These are phyloP conservation scores for Drosophila neoperkinsi DNA, from an alignment of 2,888 invertebrate species.

Conservation along the genomic window DNA sequence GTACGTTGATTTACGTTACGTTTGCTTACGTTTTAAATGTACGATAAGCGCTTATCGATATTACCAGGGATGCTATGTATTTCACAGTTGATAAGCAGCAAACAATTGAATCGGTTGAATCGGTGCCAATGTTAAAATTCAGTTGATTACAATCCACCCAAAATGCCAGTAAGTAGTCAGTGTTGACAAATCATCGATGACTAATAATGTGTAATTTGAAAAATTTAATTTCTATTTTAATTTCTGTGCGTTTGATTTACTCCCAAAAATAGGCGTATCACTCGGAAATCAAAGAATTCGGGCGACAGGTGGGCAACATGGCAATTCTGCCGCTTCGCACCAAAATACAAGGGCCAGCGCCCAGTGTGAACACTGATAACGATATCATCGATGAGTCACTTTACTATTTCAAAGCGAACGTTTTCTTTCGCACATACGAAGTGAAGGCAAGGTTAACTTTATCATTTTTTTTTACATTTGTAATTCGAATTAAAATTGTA, in stretches of 20 bases:
- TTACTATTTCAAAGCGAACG: slow-evolving; percentile 99
- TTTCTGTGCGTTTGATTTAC: slow-evolving; percentile 97
- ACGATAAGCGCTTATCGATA: slow-evolving; percentile 23
- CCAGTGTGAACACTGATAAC: slow-evolving; percentile 88
- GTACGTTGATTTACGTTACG: not conserved
- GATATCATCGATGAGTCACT: slow-evolving; percentile 99
- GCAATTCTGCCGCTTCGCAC: slow-evolving; percentile 96
- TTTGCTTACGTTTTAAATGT: not conserved
- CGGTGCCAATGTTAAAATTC: slow-evolving; percentile 30
- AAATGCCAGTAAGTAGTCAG: slow-evolving; percentile 53
- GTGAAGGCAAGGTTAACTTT: slow-evolving; percentile 91
- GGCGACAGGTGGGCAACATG: slow-evolving; percentile 94
- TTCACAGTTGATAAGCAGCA: slow-evolving; percentile 31
- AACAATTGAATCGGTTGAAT: slow-evolving; percentile 27
- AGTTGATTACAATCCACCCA: slow-evolving; percentile 31
- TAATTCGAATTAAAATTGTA: slow-evolving; percentile 86
- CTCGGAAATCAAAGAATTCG: slow-evolving; percentile 92
- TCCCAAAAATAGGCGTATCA: slow-evolving; percentile 99
- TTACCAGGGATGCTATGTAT: slow-evolving; percentile 23
- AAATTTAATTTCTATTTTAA: slow-evolving; percentile 1
- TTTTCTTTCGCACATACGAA: slow-evolving; percentile 99
- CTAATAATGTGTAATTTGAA: not conserved
- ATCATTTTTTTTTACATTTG: not conserved
- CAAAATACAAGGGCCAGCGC: slow-evolving; percentile 96
- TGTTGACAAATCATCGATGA: slow-evolving; percentile 19